These are phyloP conservation scores for Lepidurus couesii DNA, from an alignment of 1,140 invertebrate species.

Conservation along the genomic window DNA sequence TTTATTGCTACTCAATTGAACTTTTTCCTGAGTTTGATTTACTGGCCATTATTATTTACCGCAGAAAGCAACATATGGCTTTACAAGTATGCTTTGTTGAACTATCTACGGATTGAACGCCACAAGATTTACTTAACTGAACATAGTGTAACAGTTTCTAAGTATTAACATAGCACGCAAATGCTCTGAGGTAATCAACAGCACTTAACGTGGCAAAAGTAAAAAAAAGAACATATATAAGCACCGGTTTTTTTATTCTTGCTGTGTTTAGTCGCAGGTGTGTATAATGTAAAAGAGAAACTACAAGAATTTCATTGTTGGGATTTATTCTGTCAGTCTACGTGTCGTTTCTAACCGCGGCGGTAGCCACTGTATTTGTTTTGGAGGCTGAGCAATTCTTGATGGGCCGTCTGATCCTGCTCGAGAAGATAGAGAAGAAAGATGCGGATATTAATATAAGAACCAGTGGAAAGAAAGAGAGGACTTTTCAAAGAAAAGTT, in stretches of 20 bases:
- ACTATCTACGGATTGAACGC: too few relatives aligned
- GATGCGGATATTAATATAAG: not conserved
- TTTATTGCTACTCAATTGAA: not conserved
- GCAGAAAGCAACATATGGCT: too few relatives aligned
- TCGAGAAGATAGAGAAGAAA: constrained; percentile 26
- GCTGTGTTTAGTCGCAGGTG: not conserved
- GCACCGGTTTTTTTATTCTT: not conserved
- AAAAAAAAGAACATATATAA: not conserved
- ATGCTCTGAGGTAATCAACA: not conserved
- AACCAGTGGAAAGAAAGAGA: not conserved
- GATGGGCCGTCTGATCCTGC: constrained; percentile 37
- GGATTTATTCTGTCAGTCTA: not conserved
- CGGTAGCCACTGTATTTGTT: constrained; percentile 30
- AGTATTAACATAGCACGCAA: not conserved
- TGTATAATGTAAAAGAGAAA: not conserved
- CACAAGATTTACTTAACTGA: too few relatives aligned
- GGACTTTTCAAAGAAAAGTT: constrained; percentile 38
- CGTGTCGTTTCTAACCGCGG: constrained; percentile 1
- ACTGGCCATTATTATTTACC: not conserved
- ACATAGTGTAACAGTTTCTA: not conserved
- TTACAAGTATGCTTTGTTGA: too few relatives aligned
- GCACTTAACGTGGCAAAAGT: not conserved
- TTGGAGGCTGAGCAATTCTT: constrained; percentile 37
- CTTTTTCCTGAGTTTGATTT: not conserved
- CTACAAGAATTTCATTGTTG: not conserved